Conservation (phyloP, 1,140 invertebrate species). For the Oncopodura yosiiana region DNA sequence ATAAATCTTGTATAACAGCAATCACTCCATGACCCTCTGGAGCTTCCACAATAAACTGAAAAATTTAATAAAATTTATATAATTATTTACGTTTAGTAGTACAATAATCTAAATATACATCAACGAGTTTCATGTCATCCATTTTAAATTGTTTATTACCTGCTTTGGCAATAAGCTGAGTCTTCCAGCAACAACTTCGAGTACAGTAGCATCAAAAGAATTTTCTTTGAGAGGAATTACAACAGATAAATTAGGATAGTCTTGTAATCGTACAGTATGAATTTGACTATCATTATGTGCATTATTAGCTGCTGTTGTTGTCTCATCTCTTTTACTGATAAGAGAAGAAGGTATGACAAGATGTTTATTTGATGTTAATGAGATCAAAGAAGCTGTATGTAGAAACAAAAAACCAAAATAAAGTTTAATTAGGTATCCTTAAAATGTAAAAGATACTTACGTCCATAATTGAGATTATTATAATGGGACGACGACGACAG, state of each 20-base stretch:
- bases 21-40: slow-evolving; percentile 17
- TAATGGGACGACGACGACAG: too few relatives aligned
- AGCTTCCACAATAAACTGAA: slow-evolving; percentile 10
- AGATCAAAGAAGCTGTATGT: neutral
- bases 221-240: slow-evolving; percentile 1
- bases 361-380: neutral
- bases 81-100: neutral
- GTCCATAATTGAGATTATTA: too few relatives aligned
- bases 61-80: neutral
- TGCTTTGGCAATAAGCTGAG: neutral
- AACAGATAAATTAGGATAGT: slow-evolving; percentile 3
- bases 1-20: slow-evolving; percentile 3
- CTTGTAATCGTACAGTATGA: neutral
- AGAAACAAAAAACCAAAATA: too few relatives aligned
- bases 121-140: neutral
- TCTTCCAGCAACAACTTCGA: neutral
- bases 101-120: neutral
- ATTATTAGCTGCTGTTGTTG: neutral
- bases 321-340: neutral
- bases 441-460: too few relatives aligned
- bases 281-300: neutral
- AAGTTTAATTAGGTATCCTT: too few relatives aligned
- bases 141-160: neutral
- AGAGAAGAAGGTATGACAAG: neutral
- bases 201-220: neutral